phyloP scores from a whole-genome alignment of 2,888 invertebrate species.

The Pammene fasciana region DNA sequence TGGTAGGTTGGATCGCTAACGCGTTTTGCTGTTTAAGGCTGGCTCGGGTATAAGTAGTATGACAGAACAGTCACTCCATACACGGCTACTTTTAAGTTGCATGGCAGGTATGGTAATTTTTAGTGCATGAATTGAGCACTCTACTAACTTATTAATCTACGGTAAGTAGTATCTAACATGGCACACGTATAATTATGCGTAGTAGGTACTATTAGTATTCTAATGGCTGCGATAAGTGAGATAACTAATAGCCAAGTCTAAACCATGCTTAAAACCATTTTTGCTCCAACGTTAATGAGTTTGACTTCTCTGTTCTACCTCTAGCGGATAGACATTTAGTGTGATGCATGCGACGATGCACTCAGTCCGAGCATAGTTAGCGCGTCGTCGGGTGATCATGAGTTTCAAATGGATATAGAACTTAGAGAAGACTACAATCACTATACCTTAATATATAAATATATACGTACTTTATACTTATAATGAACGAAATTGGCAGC shows the following conservation, averaged over 20 bases:
- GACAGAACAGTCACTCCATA: too few relatives aligned
- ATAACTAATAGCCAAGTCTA: background rate
- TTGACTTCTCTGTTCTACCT: background rate
- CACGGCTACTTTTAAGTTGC: too few relatives aligned
- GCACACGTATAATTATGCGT: too few relatives aligned
- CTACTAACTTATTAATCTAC: too few relatives aligned
- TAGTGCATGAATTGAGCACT: too few relatives aligned
- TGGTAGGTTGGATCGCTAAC: too few relatives aligned
- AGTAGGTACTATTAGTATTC: background rate
- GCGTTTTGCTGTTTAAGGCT: too few relatives aligned
- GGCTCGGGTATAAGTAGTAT: too few relatives aligned
- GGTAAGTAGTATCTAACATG: too few relatives aligned
- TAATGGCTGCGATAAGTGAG: background rate
- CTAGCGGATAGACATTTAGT: slow-evolving; percentile 17
- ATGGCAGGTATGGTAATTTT: too few relatives aligned
- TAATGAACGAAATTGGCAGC: too few relatives aligned
- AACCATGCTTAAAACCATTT: background rate
- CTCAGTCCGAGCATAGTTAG: slow-evolving; percentile 16
- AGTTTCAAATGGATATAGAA: background rate
- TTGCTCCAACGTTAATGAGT: background rate
- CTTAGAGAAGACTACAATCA: background rate
- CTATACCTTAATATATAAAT: background rate
- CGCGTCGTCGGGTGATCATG: slow-evolving; percentile 25
- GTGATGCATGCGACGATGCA: slow-evolving; percentile 31
- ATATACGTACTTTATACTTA: too few relatives aligned